Evolutionary conservation across 2,113 vertebrate species (phyloP), one percentile per base, ranked within the genome.

Genomic region (Grallaria varia): DNA sequence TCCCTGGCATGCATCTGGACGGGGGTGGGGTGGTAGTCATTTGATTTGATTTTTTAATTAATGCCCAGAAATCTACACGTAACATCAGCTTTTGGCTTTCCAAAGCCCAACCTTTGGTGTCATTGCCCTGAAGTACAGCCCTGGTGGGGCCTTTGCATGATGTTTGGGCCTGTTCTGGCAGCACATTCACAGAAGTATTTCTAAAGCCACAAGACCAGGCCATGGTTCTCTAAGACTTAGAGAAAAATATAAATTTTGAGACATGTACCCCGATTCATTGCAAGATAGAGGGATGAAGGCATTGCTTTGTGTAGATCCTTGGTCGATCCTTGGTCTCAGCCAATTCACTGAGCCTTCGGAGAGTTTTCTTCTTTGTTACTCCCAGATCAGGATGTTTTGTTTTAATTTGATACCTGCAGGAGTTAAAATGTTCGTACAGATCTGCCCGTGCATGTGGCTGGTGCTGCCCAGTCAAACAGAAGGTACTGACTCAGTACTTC

Each of bases 11-110:
- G 28, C 4, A 0, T 84, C 80, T 58, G 47, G 56, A n/a, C n/a
- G 40, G 53, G 23, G 37, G 35, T n/a, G 82, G 62, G 35, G 44
- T 53, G 77, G 74, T n/a, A 60, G 49, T 66, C 37, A 58, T 89
- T 81, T 89, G 50, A 83, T 88, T 44, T 85, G 75, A 81, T 86
- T 88, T 94, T 93, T 92, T 89, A 92, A 94, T 96, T 84, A 94
- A 49, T 89, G 84, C 66, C 77, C 86, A 15, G 73, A 68, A 93
- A 86, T 79, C 49, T 33, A 56, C 73, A 12, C 4, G 7, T 31
- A 53, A 24, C 79, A 45, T 68, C 77, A 68, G 83, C 79, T 89
- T 69, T 68, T 73, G 56, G 47, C 86, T 85, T 89, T 64, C 52
- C 40, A 30, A 68, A 1, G 0, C 76, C 53, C 66, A 58, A 2